phyloP scores from a whole-genome alignment of 1,140 invertebrate species.

The Frieseomelitta varia region DNA sequence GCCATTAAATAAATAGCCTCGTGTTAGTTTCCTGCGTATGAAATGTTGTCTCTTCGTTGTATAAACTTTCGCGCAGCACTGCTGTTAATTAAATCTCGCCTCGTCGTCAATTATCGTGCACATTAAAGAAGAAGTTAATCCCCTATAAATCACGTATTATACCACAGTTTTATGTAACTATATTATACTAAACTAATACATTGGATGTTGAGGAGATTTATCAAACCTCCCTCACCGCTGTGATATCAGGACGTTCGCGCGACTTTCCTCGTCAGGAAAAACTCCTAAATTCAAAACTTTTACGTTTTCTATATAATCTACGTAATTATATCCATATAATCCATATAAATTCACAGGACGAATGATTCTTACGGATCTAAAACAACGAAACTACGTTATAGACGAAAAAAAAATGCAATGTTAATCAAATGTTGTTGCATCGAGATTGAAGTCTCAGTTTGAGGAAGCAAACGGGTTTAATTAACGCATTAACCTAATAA shows the following conservation, averaged over 20 bases:
- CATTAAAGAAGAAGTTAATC: not conserved
- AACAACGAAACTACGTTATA: not conserved
- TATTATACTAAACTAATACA: too few species aligned
- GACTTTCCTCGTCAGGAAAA: not conserved
- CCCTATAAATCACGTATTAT: not conserved
- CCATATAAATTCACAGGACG: too few species aligned
- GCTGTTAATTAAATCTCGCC: not conserved
- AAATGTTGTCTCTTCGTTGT: not conserved
- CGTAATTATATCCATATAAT: too few species aligned
- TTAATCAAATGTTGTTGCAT: too few species aligned
- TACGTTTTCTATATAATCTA: too few species aligned
- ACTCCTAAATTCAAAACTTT: too few species aligned
- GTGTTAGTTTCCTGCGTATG: not conserved
- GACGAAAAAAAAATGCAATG: too few species aligned
- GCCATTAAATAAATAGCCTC: not conserved
- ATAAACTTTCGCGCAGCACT: not conserved
- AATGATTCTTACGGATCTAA: not conserved
- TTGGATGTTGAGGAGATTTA: not conserved
- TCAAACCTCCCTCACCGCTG: not conserved
- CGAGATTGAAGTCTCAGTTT: not conserved
- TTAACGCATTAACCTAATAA: not conserved
- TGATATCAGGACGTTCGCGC: not conserved
- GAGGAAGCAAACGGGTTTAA: not conserved
- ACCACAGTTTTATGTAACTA: too few species aligned
- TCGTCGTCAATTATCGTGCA: not conserved